Base-by-base conservation (phyloP, 2,888 invertebrate species). In the Ischnura elegans region DNA sequence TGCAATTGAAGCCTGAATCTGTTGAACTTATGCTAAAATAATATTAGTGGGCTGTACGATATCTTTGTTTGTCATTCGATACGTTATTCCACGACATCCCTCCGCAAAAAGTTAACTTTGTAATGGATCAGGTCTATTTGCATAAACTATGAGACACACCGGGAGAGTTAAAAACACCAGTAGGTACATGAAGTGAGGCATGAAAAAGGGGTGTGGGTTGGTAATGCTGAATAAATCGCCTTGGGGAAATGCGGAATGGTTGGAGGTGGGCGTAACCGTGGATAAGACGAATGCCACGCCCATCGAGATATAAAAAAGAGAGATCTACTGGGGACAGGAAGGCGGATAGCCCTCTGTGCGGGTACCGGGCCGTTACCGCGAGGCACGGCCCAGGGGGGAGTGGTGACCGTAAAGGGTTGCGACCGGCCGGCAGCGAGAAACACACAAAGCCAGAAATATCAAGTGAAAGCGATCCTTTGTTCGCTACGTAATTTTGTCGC, bases 401-500 rank as follows among this genome's bases (percentile, higher is more conserved):
- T 36, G 43, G 8, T 85, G 43, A 43, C 19, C 16, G 43, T 5
- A 42, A 85, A 45, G 42, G 85, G 85, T 85, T 85, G 19, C 46
- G 86, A 25, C 5, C 42, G 43, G 42, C 85, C 45, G 21, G 36
- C 36, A 36, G 13, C 6, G 76, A 29, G 76, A 29, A 76, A 25
- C 76, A 86, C 45, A 86, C 86, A 86, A 86, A 86, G 86, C 43
- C 86, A 21, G 86, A 86, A 86, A 46, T 86, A 86, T 45, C 86
- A 45, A 86, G 43, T 86, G 86, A 86, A 86, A 86, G 86, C 46
- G 46, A 46, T 25, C 76, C 10, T 86, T 86, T 86, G 43, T 86
- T 25, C 43, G 25, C 45, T 29, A 76, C 13, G 36, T 76, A 76
- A 76, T 76, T 76, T 76, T 36, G 76, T 76, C 76, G 36, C 76